Conservation (phyloP, 2,797 vertebrate species). For the Anas bernieri region DNA sequence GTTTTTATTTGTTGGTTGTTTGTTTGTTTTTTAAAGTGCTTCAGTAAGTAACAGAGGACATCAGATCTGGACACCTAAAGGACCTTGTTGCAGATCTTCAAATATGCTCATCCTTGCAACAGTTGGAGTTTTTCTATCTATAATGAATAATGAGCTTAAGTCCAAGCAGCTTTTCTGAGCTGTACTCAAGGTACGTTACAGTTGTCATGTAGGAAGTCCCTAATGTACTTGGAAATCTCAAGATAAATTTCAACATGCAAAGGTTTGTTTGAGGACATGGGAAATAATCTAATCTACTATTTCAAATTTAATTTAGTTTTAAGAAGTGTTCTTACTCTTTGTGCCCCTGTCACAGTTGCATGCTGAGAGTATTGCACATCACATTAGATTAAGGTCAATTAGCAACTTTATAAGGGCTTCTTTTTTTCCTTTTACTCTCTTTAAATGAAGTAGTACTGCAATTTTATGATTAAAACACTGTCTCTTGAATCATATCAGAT, state of each 20-base stretch:
- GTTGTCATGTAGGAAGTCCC: background rate
- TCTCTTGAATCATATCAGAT: slow-evolving; percentile 1
- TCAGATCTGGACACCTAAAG: no score
- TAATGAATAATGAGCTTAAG: no score
- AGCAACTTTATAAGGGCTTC: slow-evolving; percentile 29
- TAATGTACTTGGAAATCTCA: slow-evolving; percentile 42
- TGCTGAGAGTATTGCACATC: slow-evolving; percentile 58
- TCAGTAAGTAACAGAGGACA: background rate
- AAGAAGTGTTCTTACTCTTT: slow-evolving; percentile 31
- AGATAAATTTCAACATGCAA: slow-evolving; percentile 55
- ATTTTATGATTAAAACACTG: slow-evolving; percentile 57
- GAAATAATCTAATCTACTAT: slow-evolving; percentile 66
- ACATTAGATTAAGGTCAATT: slow-evolving; percentile 73
- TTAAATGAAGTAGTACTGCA: slow-evolving; percentile 1
- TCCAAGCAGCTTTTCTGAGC: no score
- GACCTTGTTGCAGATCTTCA: no score
- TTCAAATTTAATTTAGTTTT: slow-evolving; percentile 75
- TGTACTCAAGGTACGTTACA: background rate
- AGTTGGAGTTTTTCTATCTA: no score
- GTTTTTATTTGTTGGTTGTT: no score
- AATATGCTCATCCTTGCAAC: no score
- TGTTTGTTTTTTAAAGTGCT: background rate
- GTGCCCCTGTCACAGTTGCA: background rate
- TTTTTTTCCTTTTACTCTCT: background rate
- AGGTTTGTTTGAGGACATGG: slow-evolving; percentile 47